Percentiles rank a stretch among this genome's conserved stretches.
Conservation (phyloP, 30 jellyfish, hydroid and myxozoan genomes). For the Aurelia sp. region DNA sequence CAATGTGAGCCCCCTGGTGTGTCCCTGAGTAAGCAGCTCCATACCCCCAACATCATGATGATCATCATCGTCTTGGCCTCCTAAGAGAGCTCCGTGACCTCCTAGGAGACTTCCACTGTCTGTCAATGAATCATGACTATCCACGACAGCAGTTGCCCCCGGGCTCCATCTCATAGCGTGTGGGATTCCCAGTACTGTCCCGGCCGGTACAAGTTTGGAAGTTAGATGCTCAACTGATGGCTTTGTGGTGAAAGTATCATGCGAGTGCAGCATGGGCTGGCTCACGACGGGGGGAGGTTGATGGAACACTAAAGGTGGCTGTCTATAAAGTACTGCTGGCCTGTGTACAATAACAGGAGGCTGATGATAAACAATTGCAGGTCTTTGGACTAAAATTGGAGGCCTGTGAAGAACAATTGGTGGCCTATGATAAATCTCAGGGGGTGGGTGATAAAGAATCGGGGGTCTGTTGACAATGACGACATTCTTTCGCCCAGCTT, state of each 20-base stretch:
- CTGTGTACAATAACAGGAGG: constrained; percentile 97
- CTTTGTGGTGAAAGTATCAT: constrained; percentile 71
- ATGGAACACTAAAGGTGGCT: constrained; percentile 93
- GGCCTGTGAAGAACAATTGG: constrained; percentile 94
- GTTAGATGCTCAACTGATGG: constrained; percentile 74
- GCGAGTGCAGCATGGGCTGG: constrained; percentile 90
- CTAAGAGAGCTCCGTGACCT: not conserved
- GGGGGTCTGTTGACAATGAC: constrained; percentile 97
- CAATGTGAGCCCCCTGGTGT: constrained; percentile 15
- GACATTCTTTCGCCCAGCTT: constrained; percentile 87
- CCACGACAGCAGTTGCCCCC: constrained; percentile 29
- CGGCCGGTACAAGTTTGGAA: constrained; percentile 75
- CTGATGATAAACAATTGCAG: constrained; percentile 96
- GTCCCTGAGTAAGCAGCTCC: constrained; percentile 49
- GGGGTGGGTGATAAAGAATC: constrained; percentile 95
- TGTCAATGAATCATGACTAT: constrained; percentile 36
- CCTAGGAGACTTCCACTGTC: constrained; percentile 5
- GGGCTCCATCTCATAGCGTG: constrained; percentile 66
- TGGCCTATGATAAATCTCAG: constrained; percentile 95
- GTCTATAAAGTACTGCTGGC: constrained; percentile 94
- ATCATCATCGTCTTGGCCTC: constrained; percentile 36
- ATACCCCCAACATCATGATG: constrained; percentile 34
- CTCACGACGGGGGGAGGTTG: constrained; percentile 95
- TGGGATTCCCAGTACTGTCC: constrained; percentile 72
- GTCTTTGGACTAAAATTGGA: constrained; percentile 90